Percentiles rank a stretch among this genome's conserved stretches.
Evolutionary conservation across 1,140 invertebrate species (phyloP).

Genomic region (Brachionus angularis): DNA sequence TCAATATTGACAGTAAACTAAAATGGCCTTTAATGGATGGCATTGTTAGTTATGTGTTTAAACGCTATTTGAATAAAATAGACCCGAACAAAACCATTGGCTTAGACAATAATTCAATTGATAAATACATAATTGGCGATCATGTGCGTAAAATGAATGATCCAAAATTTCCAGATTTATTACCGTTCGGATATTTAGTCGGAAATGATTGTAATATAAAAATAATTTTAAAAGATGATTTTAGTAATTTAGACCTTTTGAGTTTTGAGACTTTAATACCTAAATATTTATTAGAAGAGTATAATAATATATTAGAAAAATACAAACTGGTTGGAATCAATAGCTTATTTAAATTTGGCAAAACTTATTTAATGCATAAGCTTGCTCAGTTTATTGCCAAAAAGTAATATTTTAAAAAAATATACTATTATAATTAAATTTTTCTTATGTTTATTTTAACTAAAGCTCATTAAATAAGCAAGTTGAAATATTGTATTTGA

Average conservation of each 20-base stretch:
- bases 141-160: slow-evolving; percentile 44
- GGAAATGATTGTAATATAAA: slow-evolving; percentile 67
- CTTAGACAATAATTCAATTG: slow-evolving; percentile 21
- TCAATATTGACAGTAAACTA: slow-evolving; percentile 36
- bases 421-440: no score
- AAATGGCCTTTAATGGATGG: slow-evolving; percentile 38
- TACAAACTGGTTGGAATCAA: slow-evolving; percentile 87
- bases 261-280: slow-evolving; percentile 94
- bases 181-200: slow-evolving; percentile 87
- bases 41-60: slow-evolving; percentile 17
- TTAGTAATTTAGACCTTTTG: slow-evolving; percentile 81
- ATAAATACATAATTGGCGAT: slow-evolving; percentile 28
- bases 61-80: slow-evolving; percentile 1
- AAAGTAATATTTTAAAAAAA: not conserved
- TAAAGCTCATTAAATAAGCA: no score
- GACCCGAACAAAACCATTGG: slow-evolving; percentile 15
- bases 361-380: slow-evolving; percentile 90
- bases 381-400: slow-evolving; percentile 75
- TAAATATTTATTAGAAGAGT: slow-evolving; percentile 87
- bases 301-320: slow-evolving; percentile 78
- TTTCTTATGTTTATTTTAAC: no score
- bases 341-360: slow-evolving; percentile 92
- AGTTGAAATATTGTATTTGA: slow-evolving; percentile 35
- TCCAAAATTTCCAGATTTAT: slow-evolving; percentile 70
- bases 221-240: slow-evolving; percentile 64